Conservation (phyloP, 1,140 invertebrate genomes). For the Mercenaria mercenaria region DNA sequence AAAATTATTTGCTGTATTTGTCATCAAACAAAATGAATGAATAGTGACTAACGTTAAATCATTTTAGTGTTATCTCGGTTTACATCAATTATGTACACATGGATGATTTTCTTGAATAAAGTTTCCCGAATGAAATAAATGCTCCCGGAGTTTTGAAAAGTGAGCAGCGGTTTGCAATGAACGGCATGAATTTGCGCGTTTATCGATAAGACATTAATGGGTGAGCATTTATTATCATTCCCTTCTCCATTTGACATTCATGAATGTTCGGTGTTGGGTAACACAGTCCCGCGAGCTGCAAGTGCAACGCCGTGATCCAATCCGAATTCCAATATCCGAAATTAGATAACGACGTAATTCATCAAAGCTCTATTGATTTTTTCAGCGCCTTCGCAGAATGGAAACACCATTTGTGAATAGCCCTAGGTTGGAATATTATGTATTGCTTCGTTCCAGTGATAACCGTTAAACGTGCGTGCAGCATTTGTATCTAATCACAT, state of each 20-base stretch:
- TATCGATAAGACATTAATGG: constrained; percentile 43
- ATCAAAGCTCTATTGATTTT: constrained; percentile 61
- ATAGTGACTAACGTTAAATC: neutral
- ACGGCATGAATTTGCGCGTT: constrained; percentile 26
- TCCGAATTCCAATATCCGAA: constrained; percentile 53
- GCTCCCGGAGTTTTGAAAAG: constrained; percentile 1
- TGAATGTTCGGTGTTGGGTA: constrained; percentile 34
- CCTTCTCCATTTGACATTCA: constrained; percentile 18
- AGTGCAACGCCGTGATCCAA: constrained; percentile 12
- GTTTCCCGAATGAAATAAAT: neutral
- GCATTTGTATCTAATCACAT: constrained; percentile 52
- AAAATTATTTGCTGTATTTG: neutral
- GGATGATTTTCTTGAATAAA: neutral
- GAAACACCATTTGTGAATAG: neutral
- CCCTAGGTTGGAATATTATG: constrained; percentile 39
- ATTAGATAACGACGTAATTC: constrained; percentile 56
- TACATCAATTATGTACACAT: neutral
- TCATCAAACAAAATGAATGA: neutral
- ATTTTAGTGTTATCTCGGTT: neutral
- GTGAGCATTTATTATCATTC: constrained; percentile 49
- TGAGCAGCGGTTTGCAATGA: constrained; percentile 7
- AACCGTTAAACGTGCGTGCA: constrained; percentile 32
- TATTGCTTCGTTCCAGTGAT: constrained; percentile 43
- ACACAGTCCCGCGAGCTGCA: neutral
- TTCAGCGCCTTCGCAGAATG: neutral